phyloP scores from a whole-genome alignment of 1,140 invertebrate species.

The Cyphomyrmex costatus region DNA sequence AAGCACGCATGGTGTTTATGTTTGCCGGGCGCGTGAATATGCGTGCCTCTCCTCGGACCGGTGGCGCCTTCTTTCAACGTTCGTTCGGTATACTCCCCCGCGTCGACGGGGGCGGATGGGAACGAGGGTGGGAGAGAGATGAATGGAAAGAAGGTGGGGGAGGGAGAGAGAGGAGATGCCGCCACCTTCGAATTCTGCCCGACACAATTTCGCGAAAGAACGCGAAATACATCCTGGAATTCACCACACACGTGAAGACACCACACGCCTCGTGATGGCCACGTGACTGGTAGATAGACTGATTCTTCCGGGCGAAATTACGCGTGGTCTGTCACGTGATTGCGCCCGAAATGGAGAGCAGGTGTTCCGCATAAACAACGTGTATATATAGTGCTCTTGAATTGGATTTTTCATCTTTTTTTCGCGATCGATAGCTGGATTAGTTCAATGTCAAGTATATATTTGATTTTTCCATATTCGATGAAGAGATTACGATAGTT shows the following conservation, averaged over 20 bases:
- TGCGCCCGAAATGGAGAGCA: background rate
- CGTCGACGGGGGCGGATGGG: conserved; percentile 28
- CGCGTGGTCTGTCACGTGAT: conserved; percentile 41
- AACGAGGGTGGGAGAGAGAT: conserved; percentile 56
- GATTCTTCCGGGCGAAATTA: conserved; percentile 17
- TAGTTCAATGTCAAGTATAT: background rate
- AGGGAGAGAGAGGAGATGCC: conserved; percentile 40
- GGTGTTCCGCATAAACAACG: background rate
- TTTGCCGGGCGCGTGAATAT: conserved; percentile 76
- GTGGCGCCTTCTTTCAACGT: conserved; percentile 76
- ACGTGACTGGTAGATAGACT: conserved; percentile 49
- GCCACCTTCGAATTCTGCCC: conserved; percentile 62
- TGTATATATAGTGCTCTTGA: conserved; percentile 1
- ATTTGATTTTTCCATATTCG: background rate
- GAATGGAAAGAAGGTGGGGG: conserved; percentile 53
- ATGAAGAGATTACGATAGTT: background rate
- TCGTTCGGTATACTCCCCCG: conserved; percentile 42
- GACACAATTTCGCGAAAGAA: conserved; percentile 36
- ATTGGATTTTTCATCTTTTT: background rate
- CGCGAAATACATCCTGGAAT: conserved; percentile 53
- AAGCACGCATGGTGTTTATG: conserved; percentile 72
- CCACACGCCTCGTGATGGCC: conserved; percentile 33
- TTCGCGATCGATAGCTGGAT: background rate
- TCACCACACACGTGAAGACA: conserved; percentile 27
- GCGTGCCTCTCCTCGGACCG: conserved; percentile 74